A percentile compares a stretch with the other conserved stretches of the same genome.
phyloP scores from a whole-genome alignment of 2,113 vertebrate species.

The Marcusenius ussheri region DNA sequence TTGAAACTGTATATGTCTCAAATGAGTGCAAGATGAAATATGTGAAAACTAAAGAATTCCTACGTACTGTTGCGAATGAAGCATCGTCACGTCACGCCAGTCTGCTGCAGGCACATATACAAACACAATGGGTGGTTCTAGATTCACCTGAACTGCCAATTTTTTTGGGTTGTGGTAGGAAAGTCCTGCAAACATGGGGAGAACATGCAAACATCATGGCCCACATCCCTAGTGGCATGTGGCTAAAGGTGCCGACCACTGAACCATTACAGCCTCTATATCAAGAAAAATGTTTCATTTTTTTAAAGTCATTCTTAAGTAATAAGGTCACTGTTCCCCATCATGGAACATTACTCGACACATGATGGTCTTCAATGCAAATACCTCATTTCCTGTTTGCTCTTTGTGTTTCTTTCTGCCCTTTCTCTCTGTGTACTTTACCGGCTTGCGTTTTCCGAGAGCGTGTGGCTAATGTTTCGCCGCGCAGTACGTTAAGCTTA shows the following conservation, averaged over 20 bases:
- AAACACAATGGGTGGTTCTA: not conserved
- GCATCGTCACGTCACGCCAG: not conserved
- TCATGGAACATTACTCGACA: not conserved
- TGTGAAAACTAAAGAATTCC: not conserved
- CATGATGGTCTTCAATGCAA: not conserved
- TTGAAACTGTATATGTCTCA: not conserved
- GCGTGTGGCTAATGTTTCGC: not conserved
- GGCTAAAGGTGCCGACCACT: not conserved
- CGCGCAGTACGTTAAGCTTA: not conserved
- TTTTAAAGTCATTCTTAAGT: not conserved
- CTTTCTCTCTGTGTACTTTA: not conserved
- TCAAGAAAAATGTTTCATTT: not conserved
- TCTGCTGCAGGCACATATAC: not conserved
- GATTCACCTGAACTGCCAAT: not conserved
- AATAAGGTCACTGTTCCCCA: not conserved
- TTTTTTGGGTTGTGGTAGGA: not conserved
- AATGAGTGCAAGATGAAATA: not conserved
- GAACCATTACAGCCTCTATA: not conserved
- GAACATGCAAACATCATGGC: not conserved
- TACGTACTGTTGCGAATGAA: not conserved
- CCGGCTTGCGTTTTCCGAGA: not conserved
- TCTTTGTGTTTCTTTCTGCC: not conserved
- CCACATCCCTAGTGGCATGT: not conserved
- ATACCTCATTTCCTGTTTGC: not conserved
- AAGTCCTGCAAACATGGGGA: not conserved